Evolutionary conservation across 2,888 invertebrate genomes (phyloP).

Genomic region (Athetis lepigone): DNA sequence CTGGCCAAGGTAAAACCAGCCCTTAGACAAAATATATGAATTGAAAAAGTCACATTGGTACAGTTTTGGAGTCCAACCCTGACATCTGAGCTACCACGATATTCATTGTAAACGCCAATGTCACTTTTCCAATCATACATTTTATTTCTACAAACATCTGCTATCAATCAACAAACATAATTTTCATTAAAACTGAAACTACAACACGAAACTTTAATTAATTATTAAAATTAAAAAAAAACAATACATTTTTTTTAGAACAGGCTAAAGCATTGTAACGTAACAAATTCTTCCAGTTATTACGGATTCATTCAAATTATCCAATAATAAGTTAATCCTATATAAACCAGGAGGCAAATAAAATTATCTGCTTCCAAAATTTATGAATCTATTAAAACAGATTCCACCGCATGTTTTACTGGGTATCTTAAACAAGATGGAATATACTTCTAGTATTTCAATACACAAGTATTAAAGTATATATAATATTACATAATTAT

Average conservation of each 20-base stretch:
- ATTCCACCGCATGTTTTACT: constrained; percentile 18
- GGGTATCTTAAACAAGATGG: constrained; percentile 9
- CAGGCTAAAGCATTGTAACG: constrained; percentile 3
- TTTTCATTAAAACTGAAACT: background rate
- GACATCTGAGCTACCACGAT: no score
- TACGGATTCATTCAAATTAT: constrained; percentile 18
- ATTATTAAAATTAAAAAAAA: background rate
- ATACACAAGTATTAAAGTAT: constrained; percentile 34
- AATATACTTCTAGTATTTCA: constrained; percentile 20
- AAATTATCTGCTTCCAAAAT: constrained; percentile 28
- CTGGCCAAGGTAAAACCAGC: no score
- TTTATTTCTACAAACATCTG: no score
- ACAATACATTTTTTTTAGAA: constrained; percentile 4
- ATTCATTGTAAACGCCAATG: no score
- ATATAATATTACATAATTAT: no score
- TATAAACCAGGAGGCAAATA: constrained; percentile 13
- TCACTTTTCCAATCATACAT: no score
- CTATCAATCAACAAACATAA: background rate
- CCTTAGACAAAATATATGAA: no score
- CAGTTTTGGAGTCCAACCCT: no score
- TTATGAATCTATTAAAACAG: constrained; percentile 29
- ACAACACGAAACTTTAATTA: background rate
- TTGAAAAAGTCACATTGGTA: no score
- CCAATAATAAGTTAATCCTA: constrained; percentile 32
- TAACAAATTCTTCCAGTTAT: constrained; percentile 17